Evolutionary conservation across 2,888 invertebrate species (phyloP).

Genomic region (Diadegma fenestrale): DNA sequence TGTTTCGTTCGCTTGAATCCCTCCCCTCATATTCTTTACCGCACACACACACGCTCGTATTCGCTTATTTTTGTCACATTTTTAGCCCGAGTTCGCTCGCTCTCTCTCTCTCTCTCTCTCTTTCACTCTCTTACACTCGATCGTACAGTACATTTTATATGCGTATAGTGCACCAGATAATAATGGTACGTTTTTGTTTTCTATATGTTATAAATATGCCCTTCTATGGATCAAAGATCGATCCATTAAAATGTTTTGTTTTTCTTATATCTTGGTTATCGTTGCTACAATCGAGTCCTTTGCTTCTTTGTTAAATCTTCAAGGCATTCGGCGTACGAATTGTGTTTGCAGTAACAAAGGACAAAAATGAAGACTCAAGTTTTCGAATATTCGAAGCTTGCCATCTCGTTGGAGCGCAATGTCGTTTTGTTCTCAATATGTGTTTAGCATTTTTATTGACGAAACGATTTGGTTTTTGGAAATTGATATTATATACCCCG

Average conservation of each 20-base stretch:
- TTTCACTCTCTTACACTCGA: conserved; percentile 40
- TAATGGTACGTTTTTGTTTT: conserved; percentile 46
- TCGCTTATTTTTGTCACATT: conserved; percentile 50
- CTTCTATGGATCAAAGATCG: conserved; percentile 52
- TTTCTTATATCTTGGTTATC: conserved; percentile 31
- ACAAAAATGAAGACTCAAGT: neutral
- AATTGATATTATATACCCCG: neutral
- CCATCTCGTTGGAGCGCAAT: neutral
- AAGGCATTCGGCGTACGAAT: conserved; percentile 40
- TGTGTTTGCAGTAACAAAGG: neutral
- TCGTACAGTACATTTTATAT: conserved; percentile 47
- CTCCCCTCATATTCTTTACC: conserved; percentile 44
- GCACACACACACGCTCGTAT: conserved; percentile 61
- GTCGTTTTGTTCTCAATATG: conserved; percentile 4
- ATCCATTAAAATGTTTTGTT: conserved; percentile 41
- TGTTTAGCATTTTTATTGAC: neutral
- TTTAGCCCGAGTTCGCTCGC: conserved; percentile 51
- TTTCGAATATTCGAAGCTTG: neutral
- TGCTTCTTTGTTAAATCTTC: conserved; percentile 37
- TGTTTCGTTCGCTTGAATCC: conserved; percentile 84
- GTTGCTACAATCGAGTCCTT: conserved; percentile 50
- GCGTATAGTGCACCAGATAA: conserved; percentile 59
- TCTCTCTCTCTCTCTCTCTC: conserved; percentile 18
- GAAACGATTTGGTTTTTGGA: neutral
- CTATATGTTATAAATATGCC: conserved; percentile 64